Percentiles rank a stretch among this genome's conserved stretches.
These are phyloP conservation scores for Phacellophora camtschatica DNA, from an alignment of 30 jellyfish, hydroid and myxozoan species.

Conservation along the genomic window DNA sequence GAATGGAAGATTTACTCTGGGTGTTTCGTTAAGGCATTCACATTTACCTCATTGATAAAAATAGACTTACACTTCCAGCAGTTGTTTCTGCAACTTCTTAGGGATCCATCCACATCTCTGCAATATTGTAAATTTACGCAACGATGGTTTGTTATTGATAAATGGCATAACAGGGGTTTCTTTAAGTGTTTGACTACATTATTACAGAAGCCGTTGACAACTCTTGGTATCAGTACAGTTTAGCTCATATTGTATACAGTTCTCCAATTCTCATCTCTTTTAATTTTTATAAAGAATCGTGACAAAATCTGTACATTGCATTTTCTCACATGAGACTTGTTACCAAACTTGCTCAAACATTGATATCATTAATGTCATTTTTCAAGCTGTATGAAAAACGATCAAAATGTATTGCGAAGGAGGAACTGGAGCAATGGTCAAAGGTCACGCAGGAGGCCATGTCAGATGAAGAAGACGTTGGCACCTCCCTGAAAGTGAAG, in stretches of 20 bases:
- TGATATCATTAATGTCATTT: neutral
- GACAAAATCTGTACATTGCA: neutral
- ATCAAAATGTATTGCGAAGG: neutral
- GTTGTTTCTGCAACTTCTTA: neutral
- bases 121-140: neutral
- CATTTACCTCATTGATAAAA: neutral
- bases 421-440: neutral
- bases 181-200: neutral
- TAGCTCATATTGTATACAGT: neutral
- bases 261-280: neutral
- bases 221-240: neutral
- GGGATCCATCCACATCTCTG: neutral
- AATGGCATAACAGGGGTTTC: neutral
- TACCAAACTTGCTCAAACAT: neutral
- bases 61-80: no score
- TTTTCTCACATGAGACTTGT: neutral
- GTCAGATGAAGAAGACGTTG: no score
- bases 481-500: neutral
- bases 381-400: neutral
- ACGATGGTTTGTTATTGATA: neutral
- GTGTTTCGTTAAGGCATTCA: no score
- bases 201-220: neutral
- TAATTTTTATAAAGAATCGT: neutral
- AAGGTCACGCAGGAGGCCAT: neutral
- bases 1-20: no score